Percentiles rank a stretch among this genome's conserved stretches.
These are phyloP conservation scores for Oreonectes daqikongensis DNA, from an alignment of 2,797 vertebrate genomes.

Conservation along the genomic window DNA sequence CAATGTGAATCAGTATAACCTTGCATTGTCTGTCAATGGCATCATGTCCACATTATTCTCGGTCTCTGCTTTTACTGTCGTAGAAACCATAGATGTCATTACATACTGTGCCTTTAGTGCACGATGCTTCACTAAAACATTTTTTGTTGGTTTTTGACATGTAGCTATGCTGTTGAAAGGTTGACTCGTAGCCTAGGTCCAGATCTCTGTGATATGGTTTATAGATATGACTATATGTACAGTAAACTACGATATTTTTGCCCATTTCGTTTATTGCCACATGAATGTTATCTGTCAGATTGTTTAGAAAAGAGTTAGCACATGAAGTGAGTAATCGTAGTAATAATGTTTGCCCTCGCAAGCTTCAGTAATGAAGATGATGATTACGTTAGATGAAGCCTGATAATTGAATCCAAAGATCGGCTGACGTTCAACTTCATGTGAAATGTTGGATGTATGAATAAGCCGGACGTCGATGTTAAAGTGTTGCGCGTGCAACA, in stretches of 20 bases:
- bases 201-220: not conserved
- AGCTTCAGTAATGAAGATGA: not conserved
- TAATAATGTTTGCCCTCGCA: not conserved
- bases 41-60: too few species aligned
- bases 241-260: too few species aligned
- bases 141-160: too few species aligned
- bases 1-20: too few species aligned
- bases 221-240: not conserved
- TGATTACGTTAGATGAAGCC: not conserved
- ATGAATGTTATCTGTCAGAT: not conserved
- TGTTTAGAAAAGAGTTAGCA: not conserved
- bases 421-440: not conserved
- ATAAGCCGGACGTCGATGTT: not conserved
- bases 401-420: not conserved
- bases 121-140: too few species aligned
- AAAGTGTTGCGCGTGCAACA: slow-evolving; percentile 6
- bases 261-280: too few species aligned
- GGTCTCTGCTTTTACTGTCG: too few species aligned
- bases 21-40: too few species aligned
- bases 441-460: not conserved
- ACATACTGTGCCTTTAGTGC: too few species aligned
- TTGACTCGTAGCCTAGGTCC: not conserved
- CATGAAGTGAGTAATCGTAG: not conserved
- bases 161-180: not conserved
- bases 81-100: too few species aligned